Evolutionary conservation across 2,113 vertebrate genomes (phyloP).

Genomic region (Carassius gibelio): DNA sequence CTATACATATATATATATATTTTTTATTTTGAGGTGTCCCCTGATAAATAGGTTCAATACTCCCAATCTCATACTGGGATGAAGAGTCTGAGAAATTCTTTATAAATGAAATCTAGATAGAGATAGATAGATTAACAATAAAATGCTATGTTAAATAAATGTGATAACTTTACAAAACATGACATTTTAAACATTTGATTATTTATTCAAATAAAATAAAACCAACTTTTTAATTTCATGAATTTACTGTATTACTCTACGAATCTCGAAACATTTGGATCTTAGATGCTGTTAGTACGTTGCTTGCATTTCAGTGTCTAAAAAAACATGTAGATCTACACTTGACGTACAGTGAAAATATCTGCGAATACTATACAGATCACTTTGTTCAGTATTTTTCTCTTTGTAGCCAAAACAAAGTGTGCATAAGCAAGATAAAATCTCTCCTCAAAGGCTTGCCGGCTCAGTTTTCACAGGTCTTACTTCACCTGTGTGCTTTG

Average conservation of each 20-base stretch:
- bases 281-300: not conserved
- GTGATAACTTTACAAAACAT: not conserved
- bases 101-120: not conserved
- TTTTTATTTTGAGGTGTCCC: no score
- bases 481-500: slow-evolving; percentile 57
- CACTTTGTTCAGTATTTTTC: not conserved
- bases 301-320: not conserved
- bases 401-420: slow-evolving; percentile 20
- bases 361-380: not conserved
- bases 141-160: not conserved
- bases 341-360: not conserved
- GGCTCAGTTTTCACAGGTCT: slow-evolving; percentile 25
- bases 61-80: not conserved
- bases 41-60: not conserved
- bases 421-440: not conserved
- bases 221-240: not conserved
- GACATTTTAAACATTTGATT: not conserved
- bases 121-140: not conserved
- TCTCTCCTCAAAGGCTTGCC: slow-evolving; percentile 26
- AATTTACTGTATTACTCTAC: not conserved
- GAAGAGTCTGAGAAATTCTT: not conserved
- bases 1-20: no score
- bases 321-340: not conserved
- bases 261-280: not conserved
- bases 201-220: no score